These are phyloP conservation scores for Andrena bucephala DNA, from an alignment of 2,888 invertebrate species.

Conservation along the genomic window DNA sequence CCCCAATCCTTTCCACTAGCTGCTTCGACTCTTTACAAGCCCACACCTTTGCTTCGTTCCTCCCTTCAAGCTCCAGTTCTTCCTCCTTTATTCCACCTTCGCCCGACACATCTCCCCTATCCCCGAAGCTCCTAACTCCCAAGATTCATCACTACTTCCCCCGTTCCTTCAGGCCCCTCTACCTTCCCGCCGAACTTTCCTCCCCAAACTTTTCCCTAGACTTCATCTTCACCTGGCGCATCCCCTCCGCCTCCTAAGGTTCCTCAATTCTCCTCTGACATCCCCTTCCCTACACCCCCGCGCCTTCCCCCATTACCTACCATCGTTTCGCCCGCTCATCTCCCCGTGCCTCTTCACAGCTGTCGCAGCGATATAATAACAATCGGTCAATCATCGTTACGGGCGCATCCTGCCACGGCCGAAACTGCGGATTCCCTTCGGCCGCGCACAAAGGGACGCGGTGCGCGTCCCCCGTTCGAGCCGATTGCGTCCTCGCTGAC, in stretches of 20 bases:
- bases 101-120: too few species aligned
- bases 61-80: not conserved
- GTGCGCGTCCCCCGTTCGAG: conserved; percentile 20
- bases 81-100: not conserved
- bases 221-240: not conserved
- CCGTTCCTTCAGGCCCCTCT: not conserved
- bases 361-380: conserved; percentile 44
- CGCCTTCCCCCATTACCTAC: not conserved
- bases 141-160: not conserved
- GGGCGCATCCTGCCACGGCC: conserved; percentile 51
- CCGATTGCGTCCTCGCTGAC: conserved; percentile 63
- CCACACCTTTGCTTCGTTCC: not conserved
- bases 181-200: not conserved
- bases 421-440: conserved; percentile 40
- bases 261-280: not conserved
- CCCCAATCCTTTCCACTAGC: not conserved
- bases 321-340: not conserved
- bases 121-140: too few species aligned
- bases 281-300: not conserved
- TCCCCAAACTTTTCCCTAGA: not conserved
- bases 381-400: conserved; percentile 70
- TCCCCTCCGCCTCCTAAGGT: not conserved
- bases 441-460: conserved; percentile 35
- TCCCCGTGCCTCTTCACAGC: not conserved
- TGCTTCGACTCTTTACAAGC: not conserved